Evolutionary conservation across 2,888 invertebrate genomes (phyloP), one percentile per base, ranked within the genome.

Genomic region (Thelaira solivaga): DNA sequence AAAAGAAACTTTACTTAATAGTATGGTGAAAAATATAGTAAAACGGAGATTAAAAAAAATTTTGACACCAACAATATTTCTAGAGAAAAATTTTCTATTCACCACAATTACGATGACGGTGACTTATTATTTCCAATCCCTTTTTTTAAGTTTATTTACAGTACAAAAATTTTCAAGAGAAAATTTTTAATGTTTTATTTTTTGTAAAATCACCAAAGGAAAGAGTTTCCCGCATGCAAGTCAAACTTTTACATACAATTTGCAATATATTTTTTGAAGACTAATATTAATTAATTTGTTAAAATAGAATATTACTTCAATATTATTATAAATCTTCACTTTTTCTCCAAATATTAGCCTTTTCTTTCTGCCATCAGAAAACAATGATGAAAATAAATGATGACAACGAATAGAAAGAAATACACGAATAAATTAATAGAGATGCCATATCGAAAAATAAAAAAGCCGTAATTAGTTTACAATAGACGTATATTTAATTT

Each of bases 81-180:
- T 20, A 29, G 13, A 65, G 26, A 39, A 57, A 57, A 45, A 34
- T 18, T n/a, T 59, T 11, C 20, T 76, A 81, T 81, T 81, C 71
- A 82, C 80, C 81, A 81, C 83, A 81, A 82, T 81, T 82, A 82
- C 84, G 83, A 85, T 83, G 84, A 83, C 85, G 84, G 85, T 83
- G 83, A 86, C 83, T 83, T 83, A 84, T 43, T 59, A 51, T 26
- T 81, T 83, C 78, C 76, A 49, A 4, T 84, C 80, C 79, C 26
- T 26, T 4, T 81, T 79, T 72, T 76, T 47, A 64, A 62, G 73
- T 72, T 82, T 82, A 22, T 76, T 78, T 80, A 75, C 77, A 80
- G 76, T n/a, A 53, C 24, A 11, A 53, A 49, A 18, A 29, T n/a
- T 26, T 34, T 13, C 6, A 47, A 36, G 16, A 13, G n/a, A n/a